These are phyloP conservation scores for Xyrauchen texanus DNA, from an alignment of 2,113 vertebrate genomes.

Conservation along the genomic window DNA sequence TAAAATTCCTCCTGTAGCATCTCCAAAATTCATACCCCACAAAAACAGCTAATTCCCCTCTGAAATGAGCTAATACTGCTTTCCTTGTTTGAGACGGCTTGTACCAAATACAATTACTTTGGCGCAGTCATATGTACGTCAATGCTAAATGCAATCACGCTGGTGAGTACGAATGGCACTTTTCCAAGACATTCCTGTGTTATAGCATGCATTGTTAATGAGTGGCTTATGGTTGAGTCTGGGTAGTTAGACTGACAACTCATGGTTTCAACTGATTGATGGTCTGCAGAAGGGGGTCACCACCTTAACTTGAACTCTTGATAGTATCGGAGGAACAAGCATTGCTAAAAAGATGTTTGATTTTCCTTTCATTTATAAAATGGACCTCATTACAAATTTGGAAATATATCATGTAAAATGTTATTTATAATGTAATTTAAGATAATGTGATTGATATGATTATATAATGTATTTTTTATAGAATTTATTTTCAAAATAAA, in stretches of 20 bases:
- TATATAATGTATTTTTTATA: no score
- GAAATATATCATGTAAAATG: no score
- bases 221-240: slow-evolving; percentile 24
- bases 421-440: no score
- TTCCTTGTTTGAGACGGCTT: slow-evolving; percentile 54
- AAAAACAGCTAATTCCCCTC: slow-evolving; percentile 42
- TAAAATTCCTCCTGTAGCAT: background rate
- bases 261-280: background rate
- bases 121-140: slow-evolving; percentile 62
- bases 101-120: slow-evolving; percentile 60
- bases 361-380: no score
- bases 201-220: slow-evolving; percentile 57
- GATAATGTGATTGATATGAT: no score
- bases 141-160: slow-evolving; percentile 64
- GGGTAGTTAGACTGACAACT: slow-evolving; percentile 38
- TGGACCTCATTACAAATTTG: no score
- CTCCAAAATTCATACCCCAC: background rate
- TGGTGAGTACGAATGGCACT: slow-evolving; percentile 54
- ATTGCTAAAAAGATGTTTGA: background rate
- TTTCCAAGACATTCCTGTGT: slow-evolving; percentile 43
- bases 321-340: background rate
- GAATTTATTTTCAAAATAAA: no score
- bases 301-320: slow-evolving; percentile 11
- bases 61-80: slow-evolving; percentile 41
- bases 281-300: background rate